A percentile compares a stretch with the other conserved stretches of the same genome.
These are phyloP conservation scores for Fragum fragum DNA, from an alignment of 2,888 invertebrate genomes.

Conservation along the genomic window DNA sequence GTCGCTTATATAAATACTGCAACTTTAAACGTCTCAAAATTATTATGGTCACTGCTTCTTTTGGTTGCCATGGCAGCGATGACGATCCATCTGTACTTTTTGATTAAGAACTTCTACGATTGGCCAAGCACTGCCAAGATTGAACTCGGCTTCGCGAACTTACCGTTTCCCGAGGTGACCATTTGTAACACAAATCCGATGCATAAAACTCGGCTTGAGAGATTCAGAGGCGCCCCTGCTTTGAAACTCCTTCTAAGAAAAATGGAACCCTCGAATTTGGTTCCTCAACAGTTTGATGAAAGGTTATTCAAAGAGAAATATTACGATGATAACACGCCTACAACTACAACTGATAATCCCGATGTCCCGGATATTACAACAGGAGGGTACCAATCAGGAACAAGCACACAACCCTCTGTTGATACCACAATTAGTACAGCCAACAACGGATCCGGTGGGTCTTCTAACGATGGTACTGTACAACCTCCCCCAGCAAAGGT, in stretches of 20 bases:
- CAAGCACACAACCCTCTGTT: background rate
- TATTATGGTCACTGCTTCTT: background rate
- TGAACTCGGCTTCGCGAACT: constrained; percentile 11
- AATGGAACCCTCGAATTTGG: background rate
- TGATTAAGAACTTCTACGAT: background rate
- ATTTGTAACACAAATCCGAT: constrained; percentile 6
- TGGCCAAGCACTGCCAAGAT: constrained; percentile 7
- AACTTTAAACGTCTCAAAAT: background rate
- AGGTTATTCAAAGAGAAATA: background rate
- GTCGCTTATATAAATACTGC: constrained; percentile 4
- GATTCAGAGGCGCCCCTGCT: background rate
- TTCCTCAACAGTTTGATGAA: constrained; percentile 14
- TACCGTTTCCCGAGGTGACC: constrained; percentile 5
- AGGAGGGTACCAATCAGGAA: background rate
- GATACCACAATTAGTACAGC: background rate
- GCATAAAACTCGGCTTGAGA: background rate
- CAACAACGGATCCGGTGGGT: background rate
- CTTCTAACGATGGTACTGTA: background rate
- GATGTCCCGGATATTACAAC: background rate
- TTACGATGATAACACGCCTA: background rate
- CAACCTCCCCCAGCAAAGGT: too few relatives aligned
- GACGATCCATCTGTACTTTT: background rate
- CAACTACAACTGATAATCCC: background rate
- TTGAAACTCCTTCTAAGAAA: background rate
- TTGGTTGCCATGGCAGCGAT: constrained; percentile 3